Evolutionary conservation across 2,797 vertebrate genomes (phyloP).

Genomic region (Ctenopoma multispine): DNA sequence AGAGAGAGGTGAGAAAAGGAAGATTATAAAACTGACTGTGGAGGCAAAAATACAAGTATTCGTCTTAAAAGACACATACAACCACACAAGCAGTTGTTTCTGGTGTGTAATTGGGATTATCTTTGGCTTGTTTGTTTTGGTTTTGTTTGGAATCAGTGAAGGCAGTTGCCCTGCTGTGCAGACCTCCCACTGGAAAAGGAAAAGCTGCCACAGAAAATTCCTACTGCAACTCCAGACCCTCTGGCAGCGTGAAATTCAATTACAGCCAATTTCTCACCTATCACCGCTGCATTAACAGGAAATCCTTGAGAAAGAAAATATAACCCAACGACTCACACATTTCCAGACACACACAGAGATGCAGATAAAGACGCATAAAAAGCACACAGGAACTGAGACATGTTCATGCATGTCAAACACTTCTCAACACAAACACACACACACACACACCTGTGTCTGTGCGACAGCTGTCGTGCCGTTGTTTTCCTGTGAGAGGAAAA

Average conservation of each 20-base stretch:
- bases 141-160: constrained; percentile 54
- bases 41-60: not conserved
- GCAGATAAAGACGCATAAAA: constrained; percentile 2
- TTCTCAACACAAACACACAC: not conserved
- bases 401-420: not conserved
- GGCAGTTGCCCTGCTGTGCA: constrained; percentile 38
- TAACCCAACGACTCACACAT: constrained; percentile 3
- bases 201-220: constrained; percentile 49
- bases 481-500: constrained; percentile 97
- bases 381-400: not conserved
- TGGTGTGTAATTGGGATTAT: constrained; percentile 70
- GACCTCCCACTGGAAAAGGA: constrained; percentile 56
- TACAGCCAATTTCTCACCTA: constrained; percentile 65
- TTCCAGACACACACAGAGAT: constrained; percentile 1
- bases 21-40: constrained; percentile 1
- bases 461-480: constrained; percentile 89
- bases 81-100: constrained; percentile 39
- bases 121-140: constrained; percentile 64
- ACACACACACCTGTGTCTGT: constrained; percentile 90
- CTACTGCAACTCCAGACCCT: constrained; percentile 44
- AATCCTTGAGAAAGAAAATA: constrained; percentile 32
- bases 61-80: constrained; percentile 6
- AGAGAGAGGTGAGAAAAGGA: not conserved
- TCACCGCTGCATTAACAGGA: constrained; percentile 58
- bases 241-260: constrained; percentile 73